Conservation (phyloP, 2,888 invertebrate species). For the Dryococelus australis region DNA sequence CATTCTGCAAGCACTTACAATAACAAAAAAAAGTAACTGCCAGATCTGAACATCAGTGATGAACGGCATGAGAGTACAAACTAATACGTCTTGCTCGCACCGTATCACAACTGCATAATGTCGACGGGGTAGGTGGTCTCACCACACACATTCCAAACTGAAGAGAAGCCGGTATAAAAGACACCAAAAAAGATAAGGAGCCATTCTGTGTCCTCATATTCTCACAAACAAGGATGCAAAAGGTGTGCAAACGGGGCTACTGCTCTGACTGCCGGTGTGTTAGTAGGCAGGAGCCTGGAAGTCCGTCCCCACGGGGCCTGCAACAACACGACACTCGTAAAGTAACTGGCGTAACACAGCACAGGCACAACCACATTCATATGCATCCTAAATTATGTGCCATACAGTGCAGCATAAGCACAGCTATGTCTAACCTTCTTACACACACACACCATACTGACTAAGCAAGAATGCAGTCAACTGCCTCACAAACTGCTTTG, state of each 20-base stretch:
- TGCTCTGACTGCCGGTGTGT: constrained; percentile 29
- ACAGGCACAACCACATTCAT: background rate
- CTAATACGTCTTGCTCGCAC: too few relatives aligned
- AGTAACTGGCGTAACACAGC: too few relatives aligned
- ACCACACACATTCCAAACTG: background rate
- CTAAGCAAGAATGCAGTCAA: too few relatives aligned
- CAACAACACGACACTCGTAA: constrained; percentile 33
- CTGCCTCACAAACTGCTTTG: too few relatives aligned
- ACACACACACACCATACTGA: background rate
- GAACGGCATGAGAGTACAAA: too few relatives aligned
- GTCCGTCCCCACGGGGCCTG: constrained; percentile 56
- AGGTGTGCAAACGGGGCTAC: background rate
- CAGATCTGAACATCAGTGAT: background rate
- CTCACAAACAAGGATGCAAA: too few relatives aligned
- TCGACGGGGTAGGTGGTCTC: background rate
- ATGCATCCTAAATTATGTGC: too few relatives aligned
- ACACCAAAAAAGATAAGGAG: background rate
- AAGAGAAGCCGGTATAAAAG: background rate
- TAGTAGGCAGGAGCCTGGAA: constrained; percentile 59
- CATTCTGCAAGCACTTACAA: background rate
- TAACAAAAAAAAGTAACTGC: background rate
- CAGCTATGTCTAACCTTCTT: background rate
- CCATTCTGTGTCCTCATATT: background rate
- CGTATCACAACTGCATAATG: too few relatives aligned
- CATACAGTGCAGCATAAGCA: too few relatives aligned